A percentile compares a stretch with the other conserved stretches of the same genome.
Evolutionary conservation across 2,113 vertebrate species (phyloP).

Genomic region (Antennarius striatus): DNA sequence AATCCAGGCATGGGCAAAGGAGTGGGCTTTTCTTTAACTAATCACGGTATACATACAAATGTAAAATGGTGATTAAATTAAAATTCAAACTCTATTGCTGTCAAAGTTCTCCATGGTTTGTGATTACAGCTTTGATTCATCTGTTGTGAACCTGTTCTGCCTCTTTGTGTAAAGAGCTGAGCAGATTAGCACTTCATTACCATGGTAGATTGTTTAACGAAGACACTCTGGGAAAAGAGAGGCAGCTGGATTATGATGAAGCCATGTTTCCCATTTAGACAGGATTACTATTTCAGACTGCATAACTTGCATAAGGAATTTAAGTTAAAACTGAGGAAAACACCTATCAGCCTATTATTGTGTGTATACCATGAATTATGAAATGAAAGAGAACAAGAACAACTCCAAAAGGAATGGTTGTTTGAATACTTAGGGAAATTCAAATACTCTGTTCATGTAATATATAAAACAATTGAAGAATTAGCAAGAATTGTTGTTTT

Average conservation of each 20-base stretch:
- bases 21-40: slow-evolving; percentile 29
- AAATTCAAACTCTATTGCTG: slow-evolving; percentile 5
- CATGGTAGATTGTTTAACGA: slow-evolving; percentile 71
- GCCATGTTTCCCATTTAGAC: slow-evolving; percentile 74
- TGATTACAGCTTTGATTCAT: slow-evolving; percentile 22
- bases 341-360: slow-evolving; percentile 47
- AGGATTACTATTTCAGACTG: slow-evolving; percentile 72
- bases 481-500: not conserved
- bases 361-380: not conserved
- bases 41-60: slow-evolving; percentile 14
- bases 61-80: slow-evolving; percentile 21
- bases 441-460: no score
- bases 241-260: slow-evolving; percentile 74
- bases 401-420: slow-evolving; percentile 21
- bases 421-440: no score
- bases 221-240: slow-evolving; percentile 68
- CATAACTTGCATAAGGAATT: slow-evolving; percentile 65
- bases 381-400: slow-evolving; percentile 32
- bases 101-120: slow-evolving; percentile 21
- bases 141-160: slow-evolving; percentile 64
- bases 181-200: slow-evolving; percentile 76
- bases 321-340: slow-evolving; percentile 65
- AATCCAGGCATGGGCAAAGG: slow-evolving; percentile 2
- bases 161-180: slow-evolving; percentile 72
- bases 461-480: no score